These are phyloP conservation scores for human DNA, from an alignment of 2,113 vertebrate species.

Conservation along the genomic window GRCh38 chr13:39160501-39161000, in stretches of 20 bases:
- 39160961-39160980: not conserved
- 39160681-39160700: too few species aligned
- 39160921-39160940: not conserved
- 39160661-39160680: not conserved
- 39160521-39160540: not conserved
- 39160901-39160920: not conserved
- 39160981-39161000: not conserved
- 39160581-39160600: not conserved
- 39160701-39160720: not conserved
- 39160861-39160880: too few species aligned
- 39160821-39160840: too few species aligned
- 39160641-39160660: not conserved
- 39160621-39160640: not conserved
- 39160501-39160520: not conserved
- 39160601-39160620: not conserved
- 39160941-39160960: not conserved
- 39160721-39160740: too few species aligned
- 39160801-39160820: too few species aligned
- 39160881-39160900: too few species aligned
- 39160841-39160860: too few species aligned
- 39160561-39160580: not conserved
- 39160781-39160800: too few species aligned
- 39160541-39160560: not conserved
- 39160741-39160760: too few species aligned
- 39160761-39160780: too few species aligned